Percentiles rank a stretch among this genome's conserved stretches.
Conservation (phyloP, 2,888 invertebrate species). For the Sinopyrophorus schimmeli region DNA sequence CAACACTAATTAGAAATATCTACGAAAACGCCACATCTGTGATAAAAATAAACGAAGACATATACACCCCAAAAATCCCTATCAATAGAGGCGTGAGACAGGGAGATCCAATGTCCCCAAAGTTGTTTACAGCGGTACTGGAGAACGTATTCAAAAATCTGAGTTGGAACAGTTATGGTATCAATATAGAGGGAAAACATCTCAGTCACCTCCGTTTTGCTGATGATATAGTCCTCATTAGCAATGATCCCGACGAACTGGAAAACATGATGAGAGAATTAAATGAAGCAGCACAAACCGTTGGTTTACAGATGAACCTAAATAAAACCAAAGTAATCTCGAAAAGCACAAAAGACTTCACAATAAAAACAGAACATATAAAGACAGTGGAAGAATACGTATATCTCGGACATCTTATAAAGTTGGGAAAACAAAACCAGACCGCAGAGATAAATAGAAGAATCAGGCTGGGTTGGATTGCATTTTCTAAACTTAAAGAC, state of each 20-base stretch:
- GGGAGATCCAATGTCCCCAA: background rate
- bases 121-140: background rate
- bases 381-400: no score
- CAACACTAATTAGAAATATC: constrained; percentile 2
- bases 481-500: no score
- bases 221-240: constrained; percentile 5
- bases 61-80: constrained; percentile 1
- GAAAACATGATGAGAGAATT: constrained; percentile 1
- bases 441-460: no score
- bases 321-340: background rate
- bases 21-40: no score
- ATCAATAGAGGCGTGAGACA: background rate
- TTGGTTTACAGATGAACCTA: background rate
- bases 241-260: background rate
- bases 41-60: background rate
- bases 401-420: no score
- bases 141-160: constrained; percentile 1
- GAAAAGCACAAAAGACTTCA: no score
- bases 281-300: no score
- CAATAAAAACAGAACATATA: no score
- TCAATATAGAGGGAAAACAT: constrained; percentile 1
- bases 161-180: background rate
- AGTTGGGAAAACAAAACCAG: no score
- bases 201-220: constrained; percentile 3
- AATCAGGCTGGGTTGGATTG: no score